Conservation (phyloP, 2,888 invertebrate species). For the Caenorhabditis parvicauda region DNA sequence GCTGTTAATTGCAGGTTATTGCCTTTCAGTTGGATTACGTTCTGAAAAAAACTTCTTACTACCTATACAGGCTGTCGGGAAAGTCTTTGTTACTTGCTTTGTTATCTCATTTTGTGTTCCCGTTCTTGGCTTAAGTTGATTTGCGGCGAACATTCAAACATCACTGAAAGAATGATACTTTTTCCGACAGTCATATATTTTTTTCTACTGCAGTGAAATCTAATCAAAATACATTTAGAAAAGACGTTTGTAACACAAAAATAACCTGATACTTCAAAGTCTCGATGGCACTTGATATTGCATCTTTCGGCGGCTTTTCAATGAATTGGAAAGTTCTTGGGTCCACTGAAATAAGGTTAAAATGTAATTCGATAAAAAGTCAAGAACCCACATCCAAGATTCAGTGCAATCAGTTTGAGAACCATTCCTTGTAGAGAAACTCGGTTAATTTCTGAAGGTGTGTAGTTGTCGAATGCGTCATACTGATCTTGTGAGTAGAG, state of each 20-base stretch:
- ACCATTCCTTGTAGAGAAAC: constrained; percentile 89
- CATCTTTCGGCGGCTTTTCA: constrained; percentile 82
- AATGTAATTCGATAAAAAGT: background rate
- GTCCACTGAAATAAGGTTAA: constrained; percentile 46
- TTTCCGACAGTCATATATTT: too few species aligned
- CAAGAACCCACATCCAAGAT: constrained; percentile 76
- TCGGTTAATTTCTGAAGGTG: constrained; percentile 71
- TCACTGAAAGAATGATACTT: too few species aligned
- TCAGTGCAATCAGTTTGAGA: constrained; percentile 88
- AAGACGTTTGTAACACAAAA: constrained; percentile 61
- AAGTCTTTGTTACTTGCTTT: too few species aligned
- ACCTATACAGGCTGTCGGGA: too few species aligned
- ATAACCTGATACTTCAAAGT: constrained; percentile 78
- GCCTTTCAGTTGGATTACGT: too few species aligned
- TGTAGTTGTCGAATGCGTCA: constrained; percentile 57
- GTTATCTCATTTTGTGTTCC: too few species aligned
- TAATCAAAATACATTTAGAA: background rate
- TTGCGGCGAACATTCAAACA: too few species aligned
- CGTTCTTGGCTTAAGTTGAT: too few species aligned
- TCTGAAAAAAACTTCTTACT: too few species aligned
- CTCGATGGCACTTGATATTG: constrained; percentile 81
- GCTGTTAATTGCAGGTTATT: constrained; percentile 44
- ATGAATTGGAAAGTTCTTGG: constrained; percentile 80
- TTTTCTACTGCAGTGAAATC: too few species aligned
- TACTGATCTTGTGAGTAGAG: constrained; percentile 64